These are phyloP conservation scores for Aphelenchoides avenae DNA, from an alignment of 1,140 invertebrate genomes.

Conservation along the genomic window DNA sequence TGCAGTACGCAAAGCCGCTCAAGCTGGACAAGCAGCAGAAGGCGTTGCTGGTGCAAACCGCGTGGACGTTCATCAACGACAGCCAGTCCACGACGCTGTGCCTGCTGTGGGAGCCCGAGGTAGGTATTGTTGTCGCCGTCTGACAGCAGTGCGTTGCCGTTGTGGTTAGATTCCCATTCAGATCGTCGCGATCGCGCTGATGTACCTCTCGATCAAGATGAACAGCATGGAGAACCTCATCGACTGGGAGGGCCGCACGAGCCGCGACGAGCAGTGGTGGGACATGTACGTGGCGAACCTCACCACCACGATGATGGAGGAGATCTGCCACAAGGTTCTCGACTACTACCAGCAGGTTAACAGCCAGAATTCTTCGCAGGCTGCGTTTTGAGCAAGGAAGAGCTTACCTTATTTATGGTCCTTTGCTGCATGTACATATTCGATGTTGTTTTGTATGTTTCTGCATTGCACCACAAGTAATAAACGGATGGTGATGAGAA, in stretches of 20 bases:
- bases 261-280: constrained; percentile 78
- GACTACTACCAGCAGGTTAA: too few species aligned
- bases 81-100: constrained; percentile 91
- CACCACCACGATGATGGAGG: constrained; percentile 42
- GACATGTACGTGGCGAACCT: constrained; percentile 30
- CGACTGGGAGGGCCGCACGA: constrained; percentile 13
- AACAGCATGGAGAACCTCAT: constrained; percentile 13
- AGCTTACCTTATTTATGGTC: too few species aligned
- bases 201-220: constrained; percentile 52
- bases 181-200: constrained; percentile 55
- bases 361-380: too few species aligned
- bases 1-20: constrained; percentile 94
- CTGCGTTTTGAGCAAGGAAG: too few species aligned
- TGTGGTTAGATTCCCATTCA: constrained; percentile 24
- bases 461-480: too few species aligned
- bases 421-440: too few species aligned
- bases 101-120: constrained; percentile 97
- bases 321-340: constrained; percentile 57
- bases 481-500: too few species aligned
- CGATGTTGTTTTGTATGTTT: too few species aligned
- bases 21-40: constrained; percentile 81
- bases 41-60: constrained; percentile 97
- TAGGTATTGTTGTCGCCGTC: too few species aligned
- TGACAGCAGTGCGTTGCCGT: too few species aligned
- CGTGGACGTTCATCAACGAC: constrained; percentile 99